These are phyloP conservation scores for Drosophila anomalata DNA, from an alignment of 2,888 invertebrate species.

Conservation along the genomic window DNA sequence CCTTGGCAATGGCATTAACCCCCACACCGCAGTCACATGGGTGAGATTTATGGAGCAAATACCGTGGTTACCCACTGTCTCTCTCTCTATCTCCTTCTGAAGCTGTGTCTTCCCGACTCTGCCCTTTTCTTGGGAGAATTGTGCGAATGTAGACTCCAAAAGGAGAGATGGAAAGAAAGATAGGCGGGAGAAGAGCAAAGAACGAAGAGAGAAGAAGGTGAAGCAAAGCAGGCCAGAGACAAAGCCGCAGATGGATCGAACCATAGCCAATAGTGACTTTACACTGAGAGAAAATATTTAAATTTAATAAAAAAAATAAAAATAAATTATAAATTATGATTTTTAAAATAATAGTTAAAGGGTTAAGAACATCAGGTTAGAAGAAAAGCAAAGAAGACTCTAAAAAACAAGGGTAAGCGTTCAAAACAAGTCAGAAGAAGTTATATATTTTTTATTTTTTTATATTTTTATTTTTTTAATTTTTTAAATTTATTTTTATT, in stretches of 20 bases:
- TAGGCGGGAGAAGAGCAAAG: neutral
- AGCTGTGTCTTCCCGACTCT: constrained; percentile 18
- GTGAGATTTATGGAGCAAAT: constrained; percentile 78
- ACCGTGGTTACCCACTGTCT: constrained; percentile 15
- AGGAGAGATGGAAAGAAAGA: neutral
- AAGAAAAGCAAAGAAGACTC: no score
- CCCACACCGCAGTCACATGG: constrained; percentile 41
- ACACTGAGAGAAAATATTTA: neutral
- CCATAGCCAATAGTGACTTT: constrained; percentile 36
- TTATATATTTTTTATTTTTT: no score
- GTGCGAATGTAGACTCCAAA: constrained; percentile 60
- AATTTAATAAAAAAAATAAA: no score
- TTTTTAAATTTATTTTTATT: neutral
- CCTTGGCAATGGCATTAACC: constrained; percentile 59
- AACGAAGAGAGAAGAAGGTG: neutral
- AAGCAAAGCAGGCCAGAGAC: constrained; percentile 47
- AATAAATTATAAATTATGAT: neutral
- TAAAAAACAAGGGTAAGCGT: no score
- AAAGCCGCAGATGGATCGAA: constrained; percentile 52
- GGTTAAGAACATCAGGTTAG: no score
- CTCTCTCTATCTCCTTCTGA: neutral
- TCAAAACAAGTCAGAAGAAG: no score
- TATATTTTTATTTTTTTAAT: neutral
- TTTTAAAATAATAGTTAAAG: no score
- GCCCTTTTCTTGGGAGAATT: constrained; percentile 48